Base-by-base conservation (phyloP, 2,113 vertebrate species). In the Sterrhoptilus dennistouni region DNA sequence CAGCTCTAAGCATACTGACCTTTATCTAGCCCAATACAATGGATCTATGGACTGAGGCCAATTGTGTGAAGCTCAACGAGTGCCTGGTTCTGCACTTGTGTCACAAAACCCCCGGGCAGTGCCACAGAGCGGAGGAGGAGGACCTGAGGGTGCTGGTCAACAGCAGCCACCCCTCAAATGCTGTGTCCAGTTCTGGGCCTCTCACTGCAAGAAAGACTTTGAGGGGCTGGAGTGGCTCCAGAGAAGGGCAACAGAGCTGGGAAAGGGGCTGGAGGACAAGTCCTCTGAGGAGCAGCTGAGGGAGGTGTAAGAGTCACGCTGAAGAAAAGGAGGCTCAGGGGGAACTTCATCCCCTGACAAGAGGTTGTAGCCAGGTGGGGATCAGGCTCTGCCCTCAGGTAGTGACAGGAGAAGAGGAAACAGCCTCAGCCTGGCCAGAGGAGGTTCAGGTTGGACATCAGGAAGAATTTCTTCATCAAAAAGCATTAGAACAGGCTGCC, bases 11-110 rank as follows among this genome's bases (percentile, higher is more conserved):
- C 25, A 27, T 47, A 47, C 61, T 40, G 31, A 40, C 35, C 25
- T 52, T 74, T 28, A 15, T 40, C n/a, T n/a, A 65, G 23, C 36
- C 24, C 61, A 27, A 9, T 57, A 9, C 16, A 68, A 18, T 18
- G 10, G 29, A 38, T 45, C 36, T 11, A 5, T 14, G 9, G 45
- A n/a, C 16, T 0, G 0, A 82, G 29, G 33, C 28, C 28, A 35
- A 0, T 14, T 53, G 38, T 29, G 20, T n/a, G 45, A 60, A 38
- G 9, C 38, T 53, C 53, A 82, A 8, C 53, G 17, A 20, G 59
- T 42, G 36, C 31, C 14, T 4, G 2, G 27, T 66, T 36, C 18
- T 45, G 77, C 20, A 9, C 33, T 24, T 45, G 60, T 16, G 7
- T 66, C 33, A 25, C 36, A 24, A 28, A 12, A 52, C 20, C 2